Percentiles rank a stretch among this genome's conserved stretches.
Conservation (phyloP, 1,140 invertebrate species). For the Theocolax elegans region DNA sequence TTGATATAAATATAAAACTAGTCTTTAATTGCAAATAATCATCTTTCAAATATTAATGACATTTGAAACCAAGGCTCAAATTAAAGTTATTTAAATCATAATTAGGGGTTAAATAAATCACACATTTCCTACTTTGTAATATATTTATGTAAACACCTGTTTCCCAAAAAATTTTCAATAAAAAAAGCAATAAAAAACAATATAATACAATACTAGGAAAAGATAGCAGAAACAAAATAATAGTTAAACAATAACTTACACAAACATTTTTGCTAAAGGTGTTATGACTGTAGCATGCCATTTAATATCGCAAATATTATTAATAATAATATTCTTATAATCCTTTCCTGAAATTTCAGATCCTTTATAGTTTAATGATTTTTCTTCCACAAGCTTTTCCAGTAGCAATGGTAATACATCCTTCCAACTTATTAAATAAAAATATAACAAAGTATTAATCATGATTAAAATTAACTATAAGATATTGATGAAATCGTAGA, state of each 20-base stretch:
- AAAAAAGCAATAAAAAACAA: no score
- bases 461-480: constrained; percentile 29
- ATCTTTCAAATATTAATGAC: no score
- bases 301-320: constrained; percentile 57
- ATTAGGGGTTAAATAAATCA: no score
- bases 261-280: constrained; percentile 66
- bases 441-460: constrained; percentile 17
- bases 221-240: no score
- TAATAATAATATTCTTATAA: constrained; percentile 65
- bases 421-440: constrained; percentile 62
- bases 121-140: no score
- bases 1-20: no score
- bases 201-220: neutral
- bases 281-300: constrained; percentile 61
- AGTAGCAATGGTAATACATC: constrained; percentile 65
- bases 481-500: neutral
- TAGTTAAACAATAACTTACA: constrained; percentile 54
- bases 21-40: no score
- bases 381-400: constrained; percentile 62
- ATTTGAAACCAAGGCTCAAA: no score
- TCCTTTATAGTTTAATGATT: constrained; percentile 59
- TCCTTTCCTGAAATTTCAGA: constrained; percentile 60
- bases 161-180: no score
- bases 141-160: no score
- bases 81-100: no score